Conservation (phyloP, 2,888 invertebrate species). For the Ischnura elegans region DNA sequence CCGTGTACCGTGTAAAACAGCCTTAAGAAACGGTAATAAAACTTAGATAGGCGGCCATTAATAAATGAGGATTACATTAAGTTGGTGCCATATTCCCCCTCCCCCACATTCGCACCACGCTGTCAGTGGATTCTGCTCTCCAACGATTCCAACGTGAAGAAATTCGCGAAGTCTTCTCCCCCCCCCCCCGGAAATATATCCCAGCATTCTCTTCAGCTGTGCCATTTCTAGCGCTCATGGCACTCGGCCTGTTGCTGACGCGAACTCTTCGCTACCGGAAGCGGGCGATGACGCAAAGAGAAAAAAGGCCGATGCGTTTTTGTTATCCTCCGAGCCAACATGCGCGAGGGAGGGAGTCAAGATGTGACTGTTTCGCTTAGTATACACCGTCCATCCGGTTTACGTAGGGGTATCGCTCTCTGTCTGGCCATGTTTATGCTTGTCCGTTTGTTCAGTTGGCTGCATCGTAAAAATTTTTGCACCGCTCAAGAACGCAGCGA, state of each 20-base stretch:
- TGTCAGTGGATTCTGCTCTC: background rate
- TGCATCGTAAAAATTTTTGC: conserved; percentile 21
- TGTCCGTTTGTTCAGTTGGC: background rate
- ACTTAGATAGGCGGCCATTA: too few relatives aligned
- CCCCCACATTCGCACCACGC: too few relatives aligned
- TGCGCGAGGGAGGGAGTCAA: background rate
- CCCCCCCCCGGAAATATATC: background rate
- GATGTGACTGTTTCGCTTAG: conserved; percentile 34
- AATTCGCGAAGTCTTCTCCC: background rate
- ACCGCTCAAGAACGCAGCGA: background rate
- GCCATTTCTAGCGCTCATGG: background rate
- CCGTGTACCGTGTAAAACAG: too few relatives aligned
- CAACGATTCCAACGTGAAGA: background rate
- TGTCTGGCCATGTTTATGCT: background rate
- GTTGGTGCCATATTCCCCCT: too few relatives aligned
- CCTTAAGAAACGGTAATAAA: too few relatives aligned
- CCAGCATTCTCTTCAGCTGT: background rate
- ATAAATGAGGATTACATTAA: background rate
- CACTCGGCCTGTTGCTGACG: conserved; percentile 6
- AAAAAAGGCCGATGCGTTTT: conserved; percentile 20
- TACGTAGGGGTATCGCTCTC: background rate
- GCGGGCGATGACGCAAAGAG: conserved; percentile 49
- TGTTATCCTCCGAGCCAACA: conserved; percentile 14
- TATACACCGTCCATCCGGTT: conserved; percentile 8
- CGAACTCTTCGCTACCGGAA: conserved; percentile 42